Base-by-base conservation (phyloP, 2,797 vertebrate species). In the Sebastes kiyomatsui region DNA sequence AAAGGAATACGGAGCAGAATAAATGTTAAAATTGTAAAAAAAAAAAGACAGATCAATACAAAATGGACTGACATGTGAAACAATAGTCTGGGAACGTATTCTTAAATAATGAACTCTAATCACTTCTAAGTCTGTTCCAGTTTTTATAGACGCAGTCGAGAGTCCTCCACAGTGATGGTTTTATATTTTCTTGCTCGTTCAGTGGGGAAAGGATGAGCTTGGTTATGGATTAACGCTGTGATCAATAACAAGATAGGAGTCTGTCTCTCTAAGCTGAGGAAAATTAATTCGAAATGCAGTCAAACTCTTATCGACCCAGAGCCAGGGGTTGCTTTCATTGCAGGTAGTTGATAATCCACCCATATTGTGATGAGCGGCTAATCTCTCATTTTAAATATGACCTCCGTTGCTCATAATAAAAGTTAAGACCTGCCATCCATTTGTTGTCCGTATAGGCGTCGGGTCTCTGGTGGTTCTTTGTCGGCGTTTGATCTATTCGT, bases 261-360 rank as follows among this genome's bases (percentile, higher is more conserved):
- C 95, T 93, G 69, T 79, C 82, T 96, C 95, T 96, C 95, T 96
- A 96, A 93, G 96, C 96, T 95, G 95, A 95, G 95, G 97, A 97
- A 99, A 98, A 99, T 99, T 97, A 98, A 98, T 97, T 98, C 93
- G 96, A 98, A 97, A 97, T 96, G 97, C 97, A 97, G 97, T 98
- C 97, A 97, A 97, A 98, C 97, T 96, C 96, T 96, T 97, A 98
- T 99, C 97, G 97, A 99, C 97, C 97, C 93, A 86, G 90, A 96
- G 96, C 95, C 96, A 96, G 96, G 95, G 96, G 95, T 97, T 95
- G 95, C 97, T 97, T 97, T 97, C 96, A 97, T 97, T 97, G 96
- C 96, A 97, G 96, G 96, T 96, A 96, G 95, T 95, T 97, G 96
- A 98, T 97, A 98, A 98, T 97, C 97, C 96, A 96, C 96, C 97